phyloP scores from a whole-genome alignment of 2,797 vertebrate species.

The Enteromius thamalakanensis region DNA sequence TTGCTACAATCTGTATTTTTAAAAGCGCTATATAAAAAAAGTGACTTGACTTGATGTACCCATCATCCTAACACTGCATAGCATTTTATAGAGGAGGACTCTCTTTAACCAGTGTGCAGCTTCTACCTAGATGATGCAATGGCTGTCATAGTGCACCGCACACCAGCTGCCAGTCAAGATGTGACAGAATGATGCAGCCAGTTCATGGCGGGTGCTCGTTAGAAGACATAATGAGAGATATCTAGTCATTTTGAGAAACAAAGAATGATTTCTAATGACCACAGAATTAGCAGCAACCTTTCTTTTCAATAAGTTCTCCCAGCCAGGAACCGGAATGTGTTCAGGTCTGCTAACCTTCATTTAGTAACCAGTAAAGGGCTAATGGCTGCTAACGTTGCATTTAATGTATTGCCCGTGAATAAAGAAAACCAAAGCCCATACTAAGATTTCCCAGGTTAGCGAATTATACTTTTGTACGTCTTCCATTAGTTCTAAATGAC shows the following conservation, averaged over 20 bases:
- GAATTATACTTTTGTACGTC: neutral
- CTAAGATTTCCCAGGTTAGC: neutral
- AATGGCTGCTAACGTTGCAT: neutral
- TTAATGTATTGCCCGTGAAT: neutral
- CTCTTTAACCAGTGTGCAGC: neutral
- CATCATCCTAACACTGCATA: neutral
- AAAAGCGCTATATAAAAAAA: no score
- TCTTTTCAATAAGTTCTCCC: neutral
- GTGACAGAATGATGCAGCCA: neutral
- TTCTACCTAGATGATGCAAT: neutral
- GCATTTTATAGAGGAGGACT: neutral
- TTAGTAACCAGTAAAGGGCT: neutral
- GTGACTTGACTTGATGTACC: neutral
- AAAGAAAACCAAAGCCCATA: neutral
- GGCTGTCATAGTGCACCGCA: neutral
- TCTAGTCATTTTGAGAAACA: no score
- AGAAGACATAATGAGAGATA: neutral
- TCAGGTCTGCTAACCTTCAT: neutral
- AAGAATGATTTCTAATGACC: neutral
- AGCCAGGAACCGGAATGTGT: neutral
- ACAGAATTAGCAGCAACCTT: neutral
- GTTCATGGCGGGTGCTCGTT: neutral
- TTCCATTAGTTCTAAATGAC: neutral
- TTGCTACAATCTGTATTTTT: no score
- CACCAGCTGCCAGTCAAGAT: neutral